phyloP scores from a whole-genome alignment of 2,888 invertebrate species.

The Candidula unifasciata region DNA sequence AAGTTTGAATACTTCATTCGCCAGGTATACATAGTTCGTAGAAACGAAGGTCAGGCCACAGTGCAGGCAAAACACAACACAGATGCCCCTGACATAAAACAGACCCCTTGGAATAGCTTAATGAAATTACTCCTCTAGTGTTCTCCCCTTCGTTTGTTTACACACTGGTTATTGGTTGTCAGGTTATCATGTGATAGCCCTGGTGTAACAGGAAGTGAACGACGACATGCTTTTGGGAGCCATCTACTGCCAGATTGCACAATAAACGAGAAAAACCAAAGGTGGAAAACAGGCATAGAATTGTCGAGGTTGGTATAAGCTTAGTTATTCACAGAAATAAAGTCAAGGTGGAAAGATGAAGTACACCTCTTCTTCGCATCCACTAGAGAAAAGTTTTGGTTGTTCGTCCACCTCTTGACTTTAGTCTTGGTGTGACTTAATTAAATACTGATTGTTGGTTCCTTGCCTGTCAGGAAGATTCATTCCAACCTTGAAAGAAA shows the following conservation, averaged over 20 bases:
- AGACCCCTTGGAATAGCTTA: background rate
- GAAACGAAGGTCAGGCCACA: background rate
- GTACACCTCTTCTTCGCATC: too few relatives aligned
- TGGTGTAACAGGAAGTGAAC: conserved; percentile 12
- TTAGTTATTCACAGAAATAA: too few relatives aligned
- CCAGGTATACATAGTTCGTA: background rate
- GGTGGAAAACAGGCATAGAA: background rate
- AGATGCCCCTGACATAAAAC: conserved; percentile 12
- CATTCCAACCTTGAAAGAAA: too few relatives aligned
- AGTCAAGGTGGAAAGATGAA: too few relatives aligned
- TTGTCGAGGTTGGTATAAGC: too few relatives aligned
- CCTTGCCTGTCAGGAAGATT: too few relatives aligned
- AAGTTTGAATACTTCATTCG: background rate
- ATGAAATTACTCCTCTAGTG: background rate
- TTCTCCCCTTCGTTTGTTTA: conserved; percentile 17
- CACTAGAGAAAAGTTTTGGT: too few relatives aligned
- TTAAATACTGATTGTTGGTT: too few relatives aligned
- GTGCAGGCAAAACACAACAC: background rate
- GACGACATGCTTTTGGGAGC: background rate
- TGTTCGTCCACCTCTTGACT: too few relatives aligned
- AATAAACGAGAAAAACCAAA: background rate
- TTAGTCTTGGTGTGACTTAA: too few relatives aligned
- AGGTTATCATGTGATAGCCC: conserved; percentile 13
- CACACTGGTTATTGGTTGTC: conserved; percentile 15
- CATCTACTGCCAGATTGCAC: background rate